phyloP scores from a whole-genome alignment of 2,797 vertebrate species.

The Rachycentron canadum region DNA sequence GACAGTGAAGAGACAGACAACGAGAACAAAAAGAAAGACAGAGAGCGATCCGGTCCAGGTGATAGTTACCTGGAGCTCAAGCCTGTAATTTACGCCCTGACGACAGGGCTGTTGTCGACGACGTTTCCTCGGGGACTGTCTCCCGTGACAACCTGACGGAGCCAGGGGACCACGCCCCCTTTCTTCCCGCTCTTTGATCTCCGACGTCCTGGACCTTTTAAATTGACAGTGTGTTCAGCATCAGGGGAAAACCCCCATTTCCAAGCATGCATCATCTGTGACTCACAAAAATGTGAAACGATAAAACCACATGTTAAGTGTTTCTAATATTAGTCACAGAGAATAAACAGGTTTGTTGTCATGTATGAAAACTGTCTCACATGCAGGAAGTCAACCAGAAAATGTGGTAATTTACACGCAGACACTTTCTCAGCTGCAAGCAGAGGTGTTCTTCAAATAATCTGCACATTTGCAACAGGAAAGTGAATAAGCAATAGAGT shows the following conservation, averaged over 20 bases:
- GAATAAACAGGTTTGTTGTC: too few relatives aligned
- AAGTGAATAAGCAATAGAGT: too few relatives aligned
- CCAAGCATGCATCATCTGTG: slow-evolving; percentile 51
- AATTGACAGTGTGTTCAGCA: slow-evolving; percentile 59
- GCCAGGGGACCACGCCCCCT: slow-evolving; percentile 60
- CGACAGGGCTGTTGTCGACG: slow-evolving; percentile 41
- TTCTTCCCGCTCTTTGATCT: slow-evolving; percentile 71
- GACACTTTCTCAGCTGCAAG: too few relatives aligned
- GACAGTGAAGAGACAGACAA: slow-evolving; percentile 28
- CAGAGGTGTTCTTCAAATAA: too few relatives aligned
- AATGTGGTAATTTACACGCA: too few relatives aligned
- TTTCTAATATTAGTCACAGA: too few relatives aligned
- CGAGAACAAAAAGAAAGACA: slow-evolving; percentile 37
- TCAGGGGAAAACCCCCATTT: slow-evolving; percentile 36
- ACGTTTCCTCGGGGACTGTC: slow-evolving; percentile 67
- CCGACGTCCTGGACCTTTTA: slow-evolving; percentile 48
- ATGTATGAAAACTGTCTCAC: too few relatives aligned
- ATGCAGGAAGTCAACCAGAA: too few relatives aligned
- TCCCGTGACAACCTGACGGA: slow-evolving; percentile 59
- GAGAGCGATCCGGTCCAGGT: slow-evolving; percentile 64
- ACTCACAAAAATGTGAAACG: slow-evolving; percentile 29
- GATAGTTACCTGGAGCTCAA: slow-evolving; percentile 71
- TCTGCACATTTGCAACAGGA: too few relatives aligned
- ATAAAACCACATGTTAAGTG: too few relatives aligned
- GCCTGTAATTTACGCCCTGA: slow-evolving; percentile 77